These are phyloP conservation scores for Lordiphosa stackelbergi DNA, from an alignment of 1,140 invertebrate species.

Conservation along the genomic window DNA sequence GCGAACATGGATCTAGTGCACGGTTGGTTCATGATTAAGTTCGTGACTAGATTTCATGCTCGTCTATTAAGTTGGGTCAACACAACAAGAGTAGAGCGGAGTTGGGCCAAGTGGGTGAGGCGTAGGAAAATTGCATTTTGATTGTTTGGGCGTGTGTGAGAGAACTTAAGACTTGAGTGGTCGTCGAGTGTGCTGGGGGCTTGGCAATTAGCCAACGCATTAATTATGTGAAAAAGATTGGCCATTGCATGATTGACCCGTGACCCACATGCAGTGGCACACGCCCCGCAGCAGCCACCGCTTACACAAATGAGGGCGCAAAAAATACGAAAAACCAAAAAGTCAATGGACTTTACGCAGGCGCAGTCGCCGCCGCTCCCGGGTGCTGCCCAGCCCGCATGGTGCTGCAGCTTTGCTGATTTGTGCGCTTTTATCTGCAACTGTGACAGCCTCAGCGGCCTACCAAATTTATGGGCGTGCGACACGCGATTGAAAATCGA, in stretches of 20 bases:
- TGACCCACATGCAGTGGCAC: slow-evolving; percentile 61
- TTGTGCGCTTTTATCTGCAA: slow-evolving; percentile 44
- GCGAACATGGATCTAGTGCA: slow-evolving; percentile 78
- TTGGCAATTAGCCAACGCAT: slow-evolving; percentile 45
- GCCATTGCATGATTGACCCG: slow-evolving; percentile 56
- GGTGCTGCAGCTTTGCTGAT: slow-evolving; percentile 46
- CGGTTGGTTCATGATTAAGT: slow-evolving; percentile 77
- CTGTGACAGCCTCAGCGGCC: slow-evolving; percentile 26
- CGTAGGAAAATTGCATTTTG: slow-evolving; percentile 8
- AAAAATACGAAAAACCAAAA: slow-evolving; percentile 10
- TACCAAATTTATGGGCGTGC: slow-evolving; percentile 55
- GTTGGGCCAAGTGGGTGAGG: neutral
- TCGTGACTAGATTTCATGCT: slow-evolving; percentile 78
- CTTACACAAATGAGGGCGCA: slow-evolving; percentile 27
- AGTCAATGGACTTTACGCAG: slow-evolving; percentile 57
- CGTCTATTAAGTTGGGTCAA: slow-evolving; percentile 78
- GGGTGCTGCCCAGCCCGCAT: slow-evolving; percentile 39
- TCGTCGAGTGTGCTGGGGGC: slow-evolving; percentile 4
- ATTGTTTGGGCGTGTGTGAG: slow-evolving; percentile 6
- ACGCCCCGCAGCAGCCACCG: slow-evolving; percentile 45
- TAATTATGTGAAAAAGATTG: slow-evolving; percentile 37
- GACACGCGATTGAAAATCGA: slow-evolving; percentile 69
- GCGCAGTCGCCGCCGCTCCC: slow-evolving; percentile 30
- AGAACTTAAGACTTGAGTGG: neutral
- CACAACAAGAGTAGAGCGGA: slow-evolving; percentile 42